A percentile compares a stretch with the other conserved stretches of the same genome.
phyloP scores from a whole-genome alignment of 2,113 vertebrate genomes.

The Actenoides lindsayi region DNA sequence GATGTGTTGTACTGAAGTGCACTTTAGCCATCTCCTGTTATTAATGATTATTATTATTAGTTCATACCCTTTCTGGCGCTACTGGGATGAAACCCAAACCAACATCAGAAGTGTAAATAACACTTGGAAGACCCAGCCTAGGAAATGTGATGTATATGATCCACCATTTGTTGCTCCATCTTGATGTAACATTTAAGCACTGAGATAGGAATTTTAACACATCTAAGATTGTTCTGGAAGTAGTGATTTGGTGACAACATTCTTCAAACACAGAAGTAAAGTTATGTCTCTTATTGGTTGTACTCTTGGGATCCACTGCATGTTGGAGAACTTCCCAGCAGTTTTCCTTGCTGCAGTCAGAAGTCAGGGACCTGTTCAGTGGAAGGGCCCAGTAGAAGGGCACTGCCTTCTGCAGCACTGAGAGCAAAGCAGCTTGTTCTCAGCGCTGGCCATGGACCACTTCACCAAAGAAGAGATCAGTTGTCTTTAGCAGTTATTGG shows the following conservation, averaged over 20 bases:
- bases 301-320: not conserved
- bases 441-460: accelerated
- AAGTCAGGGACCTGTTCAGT: not conserved
- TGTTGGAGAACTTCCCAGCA: not conserved
- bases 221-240: not conserved
- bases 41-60: not conserved
- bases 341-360: not conserved
- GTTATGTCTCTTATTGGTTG: not conserved
- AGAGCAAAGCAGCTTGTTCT: not conserved
- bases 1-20: not conserved
- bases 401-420: not conserved
- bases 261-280: not conserved
- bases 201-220: not conserved
- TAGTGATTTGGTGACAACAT: not conserved
- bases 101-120: not conserved
- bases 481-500: not conserved
- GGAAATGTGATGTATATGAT: not conserved
- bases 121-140: not conserved
- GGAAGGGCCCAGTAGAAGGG: not conserved
- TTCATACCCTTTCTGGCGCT: not conserved
- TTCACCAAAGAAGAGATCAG: not conserved
- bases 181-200: not conserved
- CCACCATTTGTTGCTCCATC: not conserved
- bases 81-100: not conserved
- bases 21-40: not conserved